Base-by-base conservation (phyloP, 2,888 invertebrate genomes). In the Teleiodes luculella region DNA sequence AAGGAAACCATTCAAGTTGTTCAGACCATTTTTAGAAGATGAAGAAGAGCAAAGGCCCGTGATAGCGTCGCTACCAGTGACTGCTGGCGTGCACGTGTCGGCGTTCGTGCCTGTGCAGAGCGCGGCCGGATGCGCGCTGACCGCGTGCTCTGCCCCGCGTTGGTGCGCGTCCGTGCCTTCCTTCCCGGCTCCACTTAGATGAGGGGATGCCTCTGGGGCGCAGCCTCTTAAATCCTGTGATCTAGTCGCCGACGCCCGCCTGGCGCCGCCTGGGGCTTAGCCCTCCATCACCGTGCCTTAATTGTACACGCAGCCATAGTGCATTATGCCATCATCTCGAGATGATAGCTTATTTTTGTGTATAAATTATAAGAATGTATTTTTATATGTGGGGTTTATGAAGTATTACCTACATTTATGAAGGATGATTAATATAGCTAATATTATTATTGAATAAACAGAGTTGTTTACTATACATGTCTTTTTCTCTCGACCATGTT, bases 11-110 rank as follows among this genome's bases (percentile, higher is more conserved):
- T 92, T 94, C 66, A 95, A 95, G 74, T 83, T 95, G 37, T 95
- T 95, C 81, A 93, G 95, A 72, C 95, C 95, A 30, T 95, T 95
- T 77, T 86, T 95, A 59, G 94, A 93, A 67, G 91, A 93, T 41
- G 90, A 92, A 41, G 91, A 91, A 54, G 90, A 80, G 49, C 89
- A 74, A 60, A 69, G 78, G 60, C 82, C 83, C 16, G 72, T 80
- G 11, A 64, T 83, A 51, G 86, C 86, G 31, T 83, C 83, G 11
- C 67, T 84, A 61, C 85, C 85, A 3, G 84, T 83, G 55, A 71
- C 75, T 18, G 71, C 68, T 58, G 83, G 84, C 59, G 71, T 77
- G 59, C 80, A 85, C 74, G 79, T 86, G 73, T 85, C 87, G 54
- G 90, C 87, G 57, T 89, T 90, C 78, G 83, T 84, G 70, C 84